Evolutionary conservation across 2,113 vertebrate species (phyloP).

Genomic region (Myotis yumanensis): DNA sequence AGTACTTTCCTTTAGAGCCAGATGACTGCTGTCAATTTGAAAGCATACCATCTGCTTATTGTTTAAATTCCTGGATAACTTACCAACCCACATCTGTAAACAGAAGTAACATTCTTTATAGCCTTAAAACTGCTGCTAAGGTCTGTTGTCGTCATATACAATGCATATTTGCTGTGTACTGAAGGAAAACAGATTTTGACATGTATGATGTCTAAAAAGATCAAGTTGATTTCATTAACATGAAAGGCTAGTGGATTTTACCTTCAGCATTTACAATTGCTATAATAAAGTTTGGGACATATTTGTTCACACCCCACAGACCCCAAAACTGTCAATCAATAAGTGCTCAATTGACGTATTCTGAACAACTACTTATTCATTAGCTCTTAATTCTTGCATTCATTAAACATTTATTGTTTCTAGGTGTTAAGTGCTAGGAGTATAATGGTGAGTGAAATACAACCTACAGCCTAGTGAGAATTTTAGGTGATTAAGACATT

Average conservation of each 20-base stretch:
- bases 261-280: slow-evolving; percentile 35
- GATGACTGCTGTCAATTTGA: slow-evolving; percentile 67
- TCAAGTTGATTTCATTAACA: slow-evolving; percentile 57
- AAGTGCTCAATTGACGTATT: neutral
- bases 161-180: slow-evolving; percentile 53
- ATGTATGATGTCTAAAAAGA: slow-evolving; percentile 61
- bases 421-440: neutral
- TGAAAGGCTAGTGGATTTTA: slow-evolving; percentile 42
- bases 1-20: slow-evolving; percentile 55
- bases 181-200: slow-evolving; percentile 66
- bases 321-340: neutral
- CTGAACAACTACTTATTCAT: neutral
- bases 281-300: slow-evolving; percentile 13
- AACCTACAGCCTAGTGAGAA: neutral
- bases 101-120: slow-evolving; percentile 64
- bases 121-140: slow-evolving; percentile 43
- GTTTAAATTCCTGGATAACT: slow-evolving; percentile 74
- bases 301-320: slow-evolving; percentile 38
- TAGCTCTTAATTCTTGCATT: neutral
- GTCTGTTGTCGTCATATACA: slow-evolving; percentile 60
- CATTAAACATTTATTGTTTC: neutral
- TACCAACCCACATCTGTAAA: slow-evolving; percentile 57
- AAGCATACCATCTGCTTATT: slow-evolving; percentile 79
- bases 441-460: neutral
- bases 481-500: neutral